Evolutionary conservation across 2,888 invertebrate species (phyloP).

Genomic region (Stratiomys singularior): DNA sequence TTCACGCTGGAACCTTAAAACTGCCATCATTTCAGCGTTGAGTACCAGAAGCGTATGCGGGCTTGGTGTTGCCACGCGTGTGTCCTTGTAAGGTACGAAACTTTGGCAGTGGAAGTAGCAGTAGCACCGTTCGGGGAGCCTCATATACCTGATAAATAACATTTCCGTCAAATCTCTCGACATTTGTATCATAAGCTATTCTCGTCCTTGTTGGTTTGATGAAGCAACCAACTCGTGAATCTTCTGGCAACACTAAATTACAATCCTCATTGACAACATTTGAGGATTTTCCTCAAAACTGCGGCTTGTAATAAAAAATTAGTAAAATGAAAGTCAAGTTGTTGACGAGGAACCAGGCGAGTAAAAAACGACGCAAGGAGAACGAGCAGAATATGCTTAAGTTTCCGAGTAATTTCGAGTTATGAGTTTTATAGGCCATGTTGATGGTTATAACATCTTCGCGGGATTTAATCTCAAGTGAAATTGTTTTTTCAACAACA

Average conservation of each 20-base stretch:
- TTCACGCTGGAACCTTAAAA: not conserved
- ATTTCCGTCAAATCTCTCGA: no score
- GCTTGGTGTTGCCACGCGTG: not conserved
- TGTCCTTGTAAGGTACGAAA: no score
- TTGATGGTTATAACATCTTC: slow-evolving; percentile 31
- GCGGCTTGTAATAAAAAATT: slow-evolving; percentile 40
- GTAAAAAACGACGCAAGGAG: not conserved
- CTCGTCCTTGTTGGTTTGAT: no score
- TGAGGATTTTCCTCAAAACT: not conserved
- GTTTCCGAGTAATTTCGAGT: slow-evolving; percentile 28
- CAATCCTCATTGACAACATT: slow-evolving; percentile 1
- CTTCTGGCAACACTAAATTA: not conserved
- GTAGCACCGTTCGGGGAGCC: no score
- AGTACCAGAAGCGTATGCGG: not conserved
- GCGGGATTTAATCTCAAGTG: slow-evolving; percentile 35
- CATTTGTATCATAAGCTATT: no score
- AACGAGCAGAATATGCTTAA: not conserved
- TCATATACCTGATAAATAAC: no score
- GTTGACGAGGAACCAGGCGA: not conserved
- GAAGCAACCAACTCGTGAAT: no score
- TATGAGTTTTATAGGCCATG: slow-evolving; percentile 43
- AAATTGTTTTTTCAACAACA: slow-evolving; percentile 22
- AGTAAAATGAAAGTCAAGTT: slow-evolving; percentile 29
- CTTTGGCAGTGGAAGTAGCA: no score
- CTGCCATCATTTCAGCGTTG: not conserved